Percentiles rank a stretch among this genome's conserved stretches.
Conservation (phyloP, 2,113 vertebrate genomes). For the human region GRCh38 chr3:19361001-19361500, state of each 20-base stretch:
- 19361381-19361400: not conserved
- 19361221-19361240: not conserved
- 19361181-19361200: not conserved
- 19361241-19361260: not conserved
- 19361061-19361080: not conserved
- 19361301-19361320: not conserved
- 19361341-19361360: fast-evolving
- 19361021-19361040: not conserved
- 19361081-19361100: not conserved
- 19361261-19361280: not conserved
- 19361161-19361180: not conserved
- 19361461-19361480: not conserved
- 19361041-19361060: not conserved
- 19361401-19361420: not conserved
- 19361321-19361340: not conserved
- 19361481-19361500: not conserved
- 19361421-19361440: not conserved
- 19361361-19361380: not conserved
- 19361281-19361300: not conserved
- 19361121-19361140: not conserved
- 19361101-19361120: not conserved
- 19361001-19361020: not conserved
- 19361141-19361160: not conserved
- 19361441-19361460: not conserved
- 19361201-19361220: not conserved